Conservation (phyloP, 2,113 vertebrate species). For the Rhynchomys soricoides region DNA sequence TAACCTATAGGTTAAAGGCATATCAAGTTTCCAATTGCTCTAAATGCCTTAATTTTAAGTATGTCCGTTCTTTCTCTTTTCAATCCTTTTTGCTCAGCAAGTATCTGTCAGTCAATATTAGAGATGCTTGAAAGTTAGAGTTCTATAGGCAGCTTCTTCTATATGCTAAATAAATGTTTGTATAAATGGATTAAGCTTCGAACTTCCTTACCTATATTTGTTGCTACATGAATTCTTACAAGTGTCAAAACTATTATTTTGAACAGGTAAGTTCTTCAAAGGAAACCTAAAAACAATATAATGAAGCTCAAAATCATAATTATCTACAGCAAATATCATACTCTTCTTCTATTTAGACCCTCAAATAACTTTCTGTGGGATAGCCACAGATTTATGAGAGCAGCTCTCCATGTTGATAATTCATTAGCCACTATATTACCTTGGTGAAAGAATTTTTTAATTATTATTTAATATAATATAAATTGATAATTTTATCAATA, state of each 20-base stretch:
- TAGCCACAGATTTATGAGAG: not conserved
- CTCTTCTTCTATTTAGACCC: not conserved
- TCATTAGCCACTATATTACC: not conserved
- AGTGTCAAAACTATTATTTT: conserved; percentile 6
- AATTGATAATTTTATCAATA: not conserved
- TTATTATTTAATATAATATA: not conserved
- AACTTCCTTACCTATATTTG: conserved; percentile 24
- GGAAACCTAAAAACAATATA: not conserved
- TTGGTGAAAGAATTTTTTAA: not conserved
- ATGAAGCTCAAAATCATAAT: not conserved
- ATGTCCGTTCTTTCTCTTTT: not conserved
- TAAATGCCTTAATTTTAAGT: conserved; percentile 21
- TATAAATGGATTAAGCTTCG: conserved; percentile 33
- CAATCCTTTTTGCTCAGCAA: not conserved
- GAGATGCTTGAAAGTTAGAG: not conserved
- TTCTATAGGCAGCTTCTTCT: not conserved
- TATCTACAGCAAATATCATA: not conserved
- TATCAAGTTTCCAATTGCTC: conserved; percentile 36
- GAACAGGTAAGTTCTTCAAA: conserved; percentile 21
- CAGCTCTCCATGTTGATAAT: not conserved
- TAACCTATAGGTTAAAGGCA: conserved; percentile 51
- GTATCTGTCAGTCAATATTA: conserved; percentile 35
- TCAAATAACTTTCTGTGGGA: not conserved
- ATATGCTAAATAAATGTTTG: not conserved
- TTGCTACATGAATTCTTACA: conserved; percentile 32